A percentile compares a stretch with the other conserved stretches of the same genome.
These are phyloP conservation scores for Laterallus jamaicensis DNA, from an alignment of 2,113 vertebrate genomes.

Conservation along the genomic window DNA sequence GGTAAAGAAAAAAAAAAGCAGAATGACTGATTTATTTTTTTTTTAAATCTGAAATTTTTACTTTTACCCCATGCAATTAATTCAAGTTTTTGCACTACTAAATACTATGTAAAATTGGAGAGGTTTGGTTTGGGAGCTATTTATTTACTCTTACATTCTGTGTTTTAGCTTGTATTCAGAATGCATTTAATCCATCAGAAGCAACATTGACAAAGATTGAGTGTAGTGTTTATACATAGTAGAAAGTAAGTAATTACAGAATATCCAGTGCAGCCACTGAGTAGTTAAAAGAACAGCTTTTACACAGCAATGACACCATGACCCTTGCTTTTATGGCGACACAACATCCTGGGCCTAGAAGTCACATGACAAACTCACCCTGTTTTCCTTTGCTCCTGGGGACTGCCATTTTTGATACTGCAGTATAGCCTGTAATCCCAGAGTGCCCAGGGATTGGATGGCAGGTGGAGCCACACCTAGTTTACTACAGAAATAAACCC, in stretches of 20 bases:
- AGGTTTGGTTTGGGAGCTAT: rapidly evolving
- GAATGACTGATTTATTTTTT: neutral
- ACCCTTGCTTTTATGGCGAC: neutral
- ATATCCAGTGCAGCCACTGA: neutral
- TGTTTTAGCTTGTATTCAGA: neutral
- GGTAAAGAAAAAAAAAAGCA: neutral
- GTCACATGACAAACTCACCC: rapidly evolving
- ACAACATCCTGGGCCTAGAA: neutral
- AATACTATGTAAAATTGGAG: neutral
- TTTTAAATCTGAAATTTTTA: neutral
- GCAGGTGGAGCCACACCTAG: neutral
- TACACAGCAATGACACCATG: rapidly evolving
- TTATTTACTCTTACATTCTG: neutral
- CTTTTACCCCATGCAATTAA: neutral
- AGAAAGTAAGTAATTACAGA: neutral
- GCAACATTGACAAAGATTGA: neutral
- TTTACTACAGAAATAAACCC: neutral
- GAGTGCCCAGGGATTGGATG: neutral
- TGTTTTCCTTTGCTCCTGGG: neutral
- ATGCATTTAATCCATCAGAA: neutral
- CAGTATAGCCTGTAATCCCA: neutral
- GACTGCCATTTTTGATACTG: neutral
- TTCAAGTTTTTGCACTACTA: neutral
- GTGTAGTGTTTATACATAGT: neutral
- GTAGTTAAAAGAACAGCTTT: neutral